Percentiles rank a stretch among this genome's conserved stretches.
Conservation (phyloP, 2,797 vertebrate species). For the Chanos chanos region DNA sequence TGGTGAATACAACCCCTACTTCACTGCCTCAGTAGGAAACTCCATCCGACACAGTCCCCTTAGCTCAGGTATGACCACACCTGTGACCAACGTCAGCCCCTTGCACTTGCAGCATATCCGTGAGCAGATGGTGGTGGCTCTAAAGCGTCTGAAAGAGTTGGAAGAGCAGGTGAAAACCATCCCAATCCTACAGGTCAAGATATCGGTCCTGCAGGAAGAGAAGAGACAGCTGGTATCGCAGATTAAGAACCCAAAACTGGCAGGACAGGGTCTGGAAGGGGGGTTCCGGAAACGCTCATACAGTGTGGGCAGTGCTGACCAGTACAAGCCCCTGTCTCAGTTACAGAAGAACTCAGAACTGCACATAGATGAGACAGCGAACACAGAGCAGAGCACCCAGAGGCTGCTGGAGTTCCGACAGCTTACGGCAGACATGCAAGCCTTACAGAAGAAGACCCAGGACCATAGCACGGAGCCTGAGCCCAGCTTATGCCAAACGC, state of each 20-base stretch:
- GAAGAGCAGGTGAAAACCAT: slow-evolving; percentile 95
- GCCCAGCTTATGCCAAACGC: slow-evolving; percentile 27
- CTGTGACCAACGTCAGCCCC: slow-evolving; percentile 91
- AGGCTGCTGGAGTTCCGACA: slow-evolving; percentile 87
- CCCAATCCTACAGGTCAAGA: slow-evolving; percentile 96
- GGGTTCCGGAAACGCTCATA: slow-evolving; percentile 89
- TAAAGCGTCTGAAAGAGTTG: slow-evolving; percentile 89
- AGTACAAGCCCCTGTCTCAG: slow-evolving; percentile 78
- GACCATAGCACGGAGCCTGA: slow-evolving; percentile 66
- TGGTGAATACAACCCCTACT: slow-evolving; percentile 76
- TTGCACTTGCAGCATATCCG: slow-evolving; percentile 93
- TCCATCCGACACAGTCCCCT: slow-evolving; percentile 94
- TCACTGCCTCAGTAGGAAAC: slow-evolving; percentile 83
- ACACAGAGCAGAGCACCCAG: slow-evolving; percentile 77
- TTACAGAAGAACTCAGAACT: slow-evolving; percentile 77
- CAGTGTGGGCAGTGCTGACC: slow-evolving; percentile 89
- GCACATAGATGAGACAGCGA: slow-evolving; percentile 84
- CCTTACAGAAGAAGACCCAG: slow-evolving; percentile 85
- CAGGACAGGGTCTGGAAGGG: slow-evolving; percentile 53
- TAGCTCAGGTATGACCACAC: slow-evolving; percentile 91
- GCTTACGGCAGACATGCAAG: slow-evolving; percentile 89
- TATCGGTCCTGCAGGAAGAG: slow-evolving; percentile 94
- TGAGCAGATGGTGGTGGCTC: slow-evolving; percentile 95
- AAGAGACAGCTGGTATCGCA: slow-evolving; percentile 87
- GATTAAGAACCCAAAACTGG: slow-evolving; percentile 77